A percentile compares a stretch with the other conserved stretches of the same genome.
Evolutionary conservation across 2,888 invertebrate genomes (phyloP).

Genomic region (Flexamia atlantica): DNA sequence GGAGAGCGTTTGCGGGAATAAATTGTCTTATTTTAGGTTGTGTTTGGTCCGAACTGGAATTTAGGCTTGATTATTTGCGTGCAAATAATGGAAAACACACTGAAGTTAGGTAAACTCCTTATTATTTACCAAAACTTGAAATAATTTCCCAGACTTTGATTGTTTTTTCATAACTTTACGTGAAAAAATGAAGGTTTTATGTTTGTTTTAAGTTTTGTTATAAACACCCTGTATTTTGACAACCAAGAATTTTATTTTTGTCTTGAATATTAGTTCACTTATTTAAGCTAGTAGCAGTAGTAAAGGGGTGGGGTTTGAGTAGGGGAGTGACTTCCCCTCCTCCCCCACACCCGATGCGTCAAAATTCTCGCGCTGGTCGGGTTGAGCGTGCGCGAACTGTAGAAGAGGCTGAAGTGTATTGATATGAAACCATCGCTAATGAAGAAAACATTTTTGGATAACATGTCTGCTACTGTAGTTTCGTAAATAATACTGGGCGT

Average conservation of each 20-base stretch:
- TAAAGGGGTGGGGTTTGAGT: no score
- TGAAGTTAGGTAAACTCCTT: background rate
- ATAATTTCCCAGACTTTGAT: constrained; percentile 18
- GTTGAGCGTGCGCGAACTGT: no score
- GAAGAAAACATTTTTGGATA: no score
- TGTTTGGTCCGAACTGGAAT: constrained; percentile 22
- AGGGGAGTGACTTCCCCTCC: no score
- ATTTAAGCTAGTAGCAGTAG: no score
- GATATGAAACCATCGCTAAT: background rate
- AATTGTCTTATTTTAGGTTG: background rate
- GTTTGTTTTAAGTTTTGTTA: background rate
- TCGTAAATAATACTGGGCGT: no score
- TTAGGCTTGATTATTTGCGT: constrained; percentile 4
- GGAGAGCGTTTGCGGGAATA: constrained; percentile 15
- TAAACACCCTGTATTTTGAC: background rate
- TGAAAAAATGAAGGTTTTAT: constrained; percentile 8
- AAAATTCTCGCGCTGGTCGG: no score
- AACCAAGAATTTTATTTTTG: no score
- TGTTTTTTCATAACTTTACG: background rate
- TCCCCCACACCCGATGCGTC: no score
- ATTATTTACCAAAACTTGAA: background rate
- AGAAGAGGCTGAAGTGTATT: background rate
- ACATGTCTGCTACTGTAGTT: no score
- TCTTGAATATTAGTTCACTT: no score
- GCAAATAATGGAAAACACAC: constrained; percentile 29